Conservation (phyloP, 2,113 vertebrate genomes). For the Zootoca vivipara region DNA sequence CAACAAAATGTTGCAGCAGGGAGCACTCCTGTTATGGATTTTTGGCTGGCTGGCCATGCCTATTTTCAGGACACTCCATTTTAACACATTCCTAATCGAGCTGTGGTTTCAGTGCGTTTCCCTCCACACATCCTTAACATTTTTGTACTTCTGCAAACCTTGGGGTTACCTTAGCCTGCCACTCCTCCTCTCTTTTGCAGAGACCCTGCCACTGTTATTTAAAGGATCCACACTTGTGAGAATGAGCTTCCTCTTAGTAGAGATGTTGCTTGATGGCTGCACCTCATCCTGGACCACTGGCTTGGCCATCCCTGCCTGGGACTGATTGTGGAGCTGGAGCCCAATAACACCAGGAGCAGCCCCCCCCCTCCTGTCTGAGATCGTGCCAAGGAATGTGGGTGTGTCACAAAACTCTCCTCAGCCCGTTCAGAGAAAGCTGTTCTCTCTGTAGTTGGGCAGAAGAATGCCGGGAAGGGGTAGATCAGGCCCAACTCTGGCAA, state of each 20-base stretch:
- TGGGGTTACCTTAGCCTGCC: background rate
- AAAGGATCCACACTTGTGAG: background rate
- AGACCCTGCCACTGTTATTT: background rate
- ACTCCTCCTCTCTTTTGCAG: rapidly evolving
- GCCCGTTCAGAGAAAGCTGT: background rate
- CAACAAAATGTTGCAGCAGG: background rate
- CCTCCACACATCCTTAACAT: no score
- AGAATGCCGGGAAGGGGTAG: background rate
- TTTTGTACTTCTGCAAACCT: background rate
- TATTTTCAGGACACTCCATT: no score
- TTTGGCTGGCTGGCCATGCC: background rate
- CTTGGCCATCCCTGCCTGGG: no score
- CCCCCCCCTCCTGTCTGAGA: no score
- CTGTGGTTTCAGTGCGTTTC: background rate
- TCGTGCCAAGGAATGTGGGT: background rate
- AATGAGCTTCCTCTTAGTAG: background rate
- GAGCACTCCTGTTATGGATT: background rate
- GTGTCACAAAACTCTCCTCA: background rate
- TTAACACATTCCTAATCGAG: no score
- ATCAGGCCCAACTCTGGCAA: background rate
- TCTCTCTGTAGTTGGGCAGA: background rate
- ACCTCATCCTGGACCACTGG: no score
- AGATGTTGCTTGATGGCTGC: no score
- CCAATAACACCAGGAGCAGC: no score
- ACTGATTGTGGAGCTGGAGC: no score